Base-by-base conservation (phyloP, 2,888 invertebrate species). In the Lasius fuliginosus region DNA sequence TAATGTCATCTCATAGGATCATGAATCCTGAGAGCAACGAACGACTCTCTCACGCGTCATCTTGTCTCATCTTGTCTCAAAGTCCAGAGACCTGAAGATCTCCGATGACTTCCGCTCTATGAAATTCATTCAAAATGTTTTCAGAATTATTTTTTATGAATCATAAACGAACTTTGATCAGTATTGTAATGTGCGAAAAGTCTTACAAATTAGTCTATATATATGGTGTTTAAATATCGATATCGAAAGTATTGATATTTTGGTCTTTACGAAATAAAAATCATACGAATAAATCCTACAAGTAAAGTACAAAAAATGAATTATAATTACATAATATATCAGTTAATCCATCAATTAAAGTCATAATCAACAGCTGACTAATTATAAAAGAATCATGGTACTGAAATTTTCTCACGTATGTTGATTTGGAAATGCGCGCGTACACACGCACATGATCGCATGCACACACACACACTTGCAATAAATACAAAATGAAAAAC, bases 21-120 rank as follows among this genome's bases (percentile, higher is more conserved):
- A 42, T 46, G 77, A 68, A 58, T 68, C 42, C 1, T 36, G 36
- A 69, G 71, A 81, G 79, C 79, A 81, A 81, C 60, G 79, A 81
- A 81, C 71, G 46, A 42, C n/a, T 33, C 40, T 23, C 30, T 58
- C 9, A 3, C 15, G 30, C 36, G n/a, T 58, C 42, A 27, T 49
- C 58, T 42, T 11, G 23, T 36, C 36, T 36, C 36, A 36, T n/a
- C n/a, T 77, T 23, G 46, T 79, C 8, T 33, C 69, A 71, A 81
- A 71, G 71, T 81, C 71, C 46, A 49, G 60, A 46, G 30, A 33
- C 8, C 5, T 8, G 60, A 23, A 23, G 60, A 56, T 77, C 9
- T 8, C 8, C 4, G 18, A 49, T 53, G 27, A 53, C 15, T 60
- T 27, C 12, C 33, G 58, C 36, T 6, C 27, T 33, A 60, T 58